Base-by-base conservation (phyloP, 2,113 vertebrate genomes). In the Myotis yumanensis region DNA sequence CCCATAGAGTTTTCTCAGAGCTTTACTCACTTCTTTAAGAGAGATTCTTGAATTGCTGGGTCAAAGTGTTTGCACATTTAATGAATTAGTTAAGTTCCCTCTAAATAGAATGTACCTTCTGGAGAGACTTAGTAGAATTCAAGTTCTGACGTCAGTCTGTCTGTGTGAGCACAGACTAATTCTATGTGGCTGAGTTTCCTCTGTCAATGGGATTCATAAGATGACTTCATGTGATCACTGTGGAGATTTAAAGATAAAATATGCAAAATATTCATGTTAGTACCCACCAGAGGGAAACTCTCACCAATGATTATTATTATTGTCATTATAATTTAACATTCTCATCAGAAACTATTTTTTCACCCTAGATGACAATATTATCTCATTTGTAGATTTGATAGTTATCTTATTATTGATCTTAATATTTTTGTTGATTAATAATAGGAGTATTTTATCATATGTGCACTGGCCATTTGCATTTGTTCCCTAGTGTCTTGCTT, bases 351-450 rank as follows among this genome's bases (percentile, higher is more conserved):
- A 30, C 10, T 73, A 25, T 54, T 75, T 88, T 18, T 2, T 86
- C 20, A 89, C 1, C 0, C 4, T 89, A 82, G 32, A 59, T n/a
- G 23, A 71, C 7, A 57, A 59, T 69, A 52, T 79, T 71, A 64
- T 81, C n/a, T 88, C n/a, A 52, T 54, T 46, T 59, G 12, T 10
- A 52, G 59, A 30, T 81, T 35, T 37, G 88, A 66, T 20, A 72
- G 20, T 46, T 59, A 59, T 17, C 4, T 68, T 85, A 81, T 64
- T 82, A 30, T 18, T 35, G 11, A 77, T 82, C 57, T 46, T 59
- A 59, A 17, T 85, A 18, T 93, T 59, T 84, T 96, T 32, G 77
- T 82, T 86, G 30, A 66, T 87, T 76, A 66, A 59, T 81, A 76
- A 68, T 66, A 83, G 8, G 17, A 43, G 5, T 1, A 48, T 80